Conservation (phyloP, 2,113 vertebrate genomes). For the Podarcis muralis region DNA sequence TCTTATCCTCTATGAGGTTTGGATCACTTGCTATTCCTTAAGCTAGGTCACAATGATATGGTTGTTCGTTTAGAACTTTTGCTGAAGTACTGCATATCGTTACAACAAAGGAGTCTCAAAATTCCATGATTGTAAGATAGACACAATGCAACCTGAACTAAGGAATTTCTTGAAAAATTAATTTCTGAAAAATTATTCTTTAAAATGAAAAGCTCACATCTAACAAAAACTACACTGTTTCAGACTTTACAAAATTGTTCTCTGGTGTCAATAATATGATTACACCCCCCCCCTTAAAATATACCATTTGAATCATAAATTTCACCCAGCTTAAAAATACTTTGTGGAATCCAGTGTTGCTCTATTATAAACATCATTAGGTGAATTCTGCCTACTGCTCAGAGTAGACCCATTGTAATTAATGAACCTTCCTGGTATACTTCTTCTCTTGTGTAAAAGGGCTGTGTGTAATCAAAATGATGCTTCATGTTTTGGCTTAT, state of each 20-base stretch:
- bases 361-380: too few species aligned
- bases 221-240: neutral
- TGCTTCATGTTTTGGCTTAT: neutral
- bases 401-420: too few species aligned
- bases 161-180: too few species aligned
- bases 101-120: neutral
- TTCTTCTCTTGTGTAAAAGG: neutral
- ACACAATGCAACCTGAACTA: neutral
- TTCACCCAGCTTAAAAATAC: too few species aligned
- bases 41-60: neutral
- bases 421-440: neutral
- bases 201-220: neutral
- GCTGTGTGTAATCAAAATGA: neutral
- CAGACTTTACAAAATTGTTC: neutral
- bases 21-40: conserved; percentile 33
- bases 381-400: too few species aligned
- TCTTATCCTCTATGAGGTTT: conserved; percentile 99
- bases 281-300: too few species aligned
- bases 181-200: neutral
- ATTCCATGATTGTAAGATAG: neutral
- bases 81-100: neutral
- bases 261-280: neutral
- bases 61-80: neutral
- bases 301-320: too few species aligned
- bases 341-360: too few species aligned